A percentile compares a stretch with the other conserved stretches of the same genome.
Conservation (phyloP, 2,113 vertebrate species). For the Hippocampus mohnikei region DNA sequence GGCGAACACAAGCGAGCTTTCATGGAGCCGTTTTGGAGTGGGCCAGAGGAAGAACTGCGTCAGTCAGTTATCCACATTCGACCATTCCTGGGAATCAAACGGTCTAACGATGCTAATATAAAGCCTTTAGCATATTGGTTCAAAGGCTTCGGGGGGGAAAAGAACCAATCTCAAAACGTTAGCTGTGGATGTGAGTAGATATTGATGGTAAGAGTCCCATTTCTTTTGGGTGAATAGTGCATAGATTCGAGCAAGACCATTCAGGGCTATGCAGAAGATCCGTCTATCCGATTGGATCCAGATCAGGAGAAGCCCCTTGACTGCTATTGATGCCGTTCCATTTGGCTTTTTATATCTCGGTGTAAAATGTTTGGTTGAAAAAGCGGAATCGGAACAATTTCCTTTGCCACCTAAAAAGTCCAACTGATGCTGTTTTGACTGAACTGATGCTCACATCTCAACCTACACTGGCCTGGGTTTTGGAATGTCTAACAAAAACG, state of each 20-base stretch:
- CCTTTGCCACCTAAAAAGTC: too few relatives aligned
- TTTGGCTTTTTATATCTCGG: neutral
- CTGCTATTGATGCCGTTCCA: neutral
- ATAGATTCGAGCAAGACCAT: neutral
- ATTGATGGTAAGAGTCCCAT: neutral
- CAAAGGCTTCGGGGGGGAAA: neutral
- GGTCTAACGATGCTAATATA: neutral
- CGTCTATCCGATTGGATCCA: neutral
- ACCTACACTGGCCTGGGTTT: too few relatives aligned
- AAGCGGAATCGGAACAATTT: too few relatives aligned
- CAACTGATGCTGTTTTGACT: too few relatives aligned
- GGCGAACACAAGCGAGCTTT: constrained; percentile 76
- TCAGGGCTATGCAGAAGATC: neutral
- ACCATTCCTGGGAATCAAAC: constrained; percentile 27
- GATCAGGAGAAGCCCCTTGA: neutral
- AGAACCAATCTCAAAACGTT: neutral
- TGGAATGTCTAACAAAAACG: too few relatives aligned
- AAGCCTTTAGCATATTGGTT: neutral
- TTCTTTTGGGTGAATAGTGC: neutral
- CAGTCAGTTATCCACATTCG: constrained; percentile 38
- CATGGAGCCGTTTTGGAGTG: constrained; percentile 68
- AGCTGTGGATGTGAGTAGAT: neutral
- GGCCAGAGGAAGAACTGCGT: constrained; percentile 59
- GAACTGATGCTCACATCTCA: too few relatives aligned
- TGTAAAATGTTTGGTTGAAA: neutral